Evolutionary conservation across 2,113 vertebrate genomes (phyloP).

Genomic region (Emydura subglobosa): DNA sequence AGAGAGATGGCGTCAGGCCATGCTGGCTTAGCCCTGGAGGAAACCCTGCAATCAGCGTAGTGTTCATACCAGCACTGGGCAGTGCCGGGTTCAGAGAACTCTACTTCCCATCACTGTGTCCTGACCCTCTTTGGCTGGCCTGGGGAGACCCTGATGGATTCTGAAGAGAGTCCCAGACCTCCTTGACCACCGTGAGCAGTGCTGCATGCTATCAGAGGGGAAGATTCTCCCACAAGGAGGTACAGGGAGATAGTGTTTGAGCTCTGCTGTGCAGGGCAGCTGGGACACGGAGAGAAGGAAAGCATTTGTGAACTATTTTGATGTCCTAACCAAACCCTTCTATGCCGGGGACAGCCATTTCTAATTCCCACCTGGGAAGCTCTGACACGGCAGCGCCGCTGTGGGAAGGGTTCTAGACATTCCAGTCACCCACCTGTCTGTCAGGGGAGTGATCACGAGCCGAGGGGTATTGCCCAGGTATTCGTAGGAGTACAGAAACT

Average conservation of each 20-base stretch:
- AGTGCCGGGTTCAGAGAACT: background rate
- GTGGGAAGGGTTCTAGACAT: background rate
- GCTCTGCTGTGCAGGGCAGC: rapidly evolving
- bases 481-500: constrained; percentile 94
- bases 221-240: background rate
- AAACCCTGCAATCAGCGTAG: background rate
- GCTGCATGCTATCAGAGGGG: background rate
- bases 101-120: background rate
- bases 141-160: background rate
- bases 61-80: background rate
- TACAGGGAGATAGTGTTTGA: background rate
- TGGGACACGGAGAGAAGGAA: background rate
- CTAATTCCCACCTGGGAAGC: rapidly evolving
- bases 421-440: constrained; percentile 86
- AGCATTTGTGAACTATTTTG: background rate
- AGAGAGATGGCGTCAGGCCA: background rate
- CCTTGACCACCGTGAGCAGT: background rate
- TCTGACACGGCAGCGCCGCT: background rate
- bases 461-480: constrained; percentile 96
- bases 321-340: background rate
- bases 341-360: background rate
- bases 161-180: background rate
- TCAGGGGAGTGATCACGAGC: constrained; percentile 95
- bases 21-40: background rate
- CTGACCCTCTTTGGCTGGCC: background rate